phyloP scores from a whole-genome alignment of 1,140 invertebrate genomes.

The Drosophila baimaii region DNA sequence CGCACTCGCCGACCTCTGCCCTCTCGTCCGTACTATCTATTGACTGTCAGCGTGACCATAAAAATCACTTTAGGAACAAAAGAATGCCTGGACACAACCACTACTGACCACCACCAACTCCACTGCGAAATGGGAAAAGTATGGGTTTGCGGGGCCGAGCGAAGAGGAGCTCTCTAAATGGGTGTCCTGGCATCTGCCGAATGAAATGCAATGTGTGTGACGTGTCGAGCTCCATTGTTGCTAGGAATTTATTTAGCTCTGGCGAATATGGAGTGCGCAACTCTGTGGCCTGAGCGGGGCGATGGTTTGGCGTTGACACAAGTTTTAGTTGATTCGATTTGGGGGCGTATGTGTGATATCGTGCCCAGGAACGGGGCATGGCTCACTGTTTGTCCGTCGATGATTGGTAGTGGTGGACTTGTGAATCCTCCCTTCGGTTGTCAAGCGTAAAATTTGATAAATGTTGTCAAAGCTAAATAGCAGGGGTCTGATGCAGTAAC shows the following conservation, averaged over 20 bases:
- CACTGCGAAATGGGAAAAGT: conserved; percentile 12
- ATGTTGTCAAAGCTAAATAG: conserved; percentile 21
- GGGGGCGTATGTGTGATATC: neutral
- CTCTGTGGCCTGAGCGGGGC: neutral
- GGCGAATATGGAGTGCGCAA: neutral
- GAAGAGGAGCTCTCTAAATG: conserved; percentile 46
- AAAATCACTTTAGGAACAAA: conserved; percentile 61
- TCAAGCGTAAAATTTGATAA: conserved; percentile 26
- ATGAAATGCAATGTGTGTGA: conserved; percentile 70
- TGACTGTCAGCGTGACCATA: conserved; percentile 62
- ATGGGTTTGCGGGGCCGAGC: conserved; percentile 11
- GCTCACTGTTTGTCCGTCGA: conserved; percentile 8
- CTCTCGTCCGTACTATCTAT: conserved; percentile 16
- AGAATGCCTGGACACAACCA: conserved; percentile 19
- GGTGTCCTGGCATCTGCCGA: conserved; percentile 44
- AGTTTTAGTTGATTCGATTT: conserved; percentile 36
- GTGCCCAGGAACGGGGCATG: conserved; percentile 3
- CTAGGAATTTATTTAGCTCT: conserved; percentile 54
- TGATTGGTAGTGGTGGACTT: conserved; percentile 3
- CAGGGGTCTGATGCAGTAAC: neutral
- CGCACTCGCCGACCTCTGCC: conserved; percentile 22
- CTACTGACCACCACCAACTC: conserved; percentile 20
- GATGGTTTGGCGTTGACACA: conserved; percentile 22
- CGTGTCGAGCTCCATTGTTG: conserved; percentile 60
- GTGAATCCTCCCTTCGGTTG: neutral